A percentile compares a stretch with the other conserved stretches of the same genome.
These are phyloP conservation scores for Anolis apletophallus DNA, from an alignment of 2,797 vertebrate genomes.

Conservation along the genomic window DNA sequence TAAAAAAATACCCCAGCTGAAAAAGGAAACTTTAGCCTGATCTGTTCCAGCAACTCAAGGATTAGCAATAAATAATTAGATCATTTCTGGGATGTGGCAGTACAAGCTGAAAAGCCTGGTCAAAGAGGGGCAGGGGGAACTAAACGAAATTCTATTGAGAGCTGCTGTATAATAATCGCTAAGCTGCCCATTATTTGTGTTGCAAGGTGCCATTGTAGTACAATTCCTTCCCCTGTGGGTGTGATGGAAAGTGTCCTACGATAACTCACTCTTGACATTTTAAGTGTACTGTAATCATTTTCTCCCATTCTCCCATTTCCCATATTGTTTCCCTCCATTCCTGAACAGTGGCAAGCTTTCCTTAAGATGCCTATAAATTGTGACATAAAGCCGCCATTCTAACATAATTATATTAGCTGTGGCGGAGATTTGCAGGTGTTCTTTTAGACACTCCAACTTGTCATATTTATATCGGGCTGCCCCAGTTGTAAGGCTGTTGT, in stretches of 20 bases:
- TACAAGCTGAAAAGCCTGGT: not conserved
- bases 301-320: conserved; percentile 25
- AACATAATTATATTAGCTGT: conserved; percentile 59
- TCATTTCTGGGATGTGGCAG: not conserved
- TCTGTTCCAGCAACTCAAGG: not conserved
- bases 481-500: conserved; percentile 65
- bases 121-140: not conserved
- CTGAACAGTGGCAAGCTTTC: conserved; percentile 27
- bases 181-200: conserved; percentile 25
- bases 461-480: conserved; percentile 67
- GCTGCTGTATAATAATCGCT: not conserved
- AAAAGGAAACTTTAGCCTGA: too few species aligned
- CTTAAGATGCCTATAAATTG: conserved; percentile 58
- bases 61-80: not conserved
- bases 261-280: conserved; percentile 39
- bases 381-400: conserved; percentile 44
- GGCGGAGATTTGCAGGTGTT: conserved; percentile 71
- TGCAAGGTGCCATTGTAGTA: conserved; percentile 18
- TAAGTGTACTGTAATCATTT: conserved; percentile 34
- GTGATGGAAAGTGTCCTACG: conserved; percentile 16
- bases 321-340: not conserved
- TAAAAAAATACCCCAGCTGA: too few species aligned
- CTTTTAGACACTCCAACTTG: conserved; percentile 63
- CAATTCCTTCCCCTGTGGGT: conserved; percentile 33
- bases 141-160: conserved; percentile 1